These are phyloP conservation scores for Cataglyphis rosenhaueri DNA, from an alignment of 2,888 invertebrate genomes.

Conservation along the genomic window DNA sequence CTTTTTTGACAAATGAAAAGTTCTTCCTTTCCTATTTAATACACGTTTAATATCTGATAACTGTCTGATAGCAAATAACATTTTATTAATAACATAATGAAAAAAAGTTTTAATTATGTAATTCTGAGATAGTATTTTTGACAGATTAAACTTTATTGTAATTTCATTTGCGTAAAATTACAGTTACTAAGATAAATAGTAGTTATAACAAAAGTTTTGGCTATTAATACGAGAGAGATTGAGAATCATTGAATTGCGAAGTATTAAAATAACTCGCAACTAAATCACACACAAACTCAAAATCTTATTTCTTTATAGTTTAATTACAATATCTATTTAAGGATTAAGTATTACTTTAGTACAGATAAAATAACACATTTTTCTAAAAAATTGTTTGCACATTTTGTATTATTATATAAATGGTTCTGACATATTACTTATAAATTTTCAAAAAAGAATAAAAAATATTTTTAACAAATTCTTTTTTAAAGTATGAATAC, in stretches of 20 bases:
- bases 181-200: constrained; percentile 25
- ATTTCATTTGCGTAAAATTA: constrained; percentile 35
- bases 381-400: background rate
- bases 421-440: background rate
- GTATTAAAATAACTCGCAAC: constrained; percentile 5
- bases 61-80: background rate
- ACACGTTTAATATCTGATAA: background rate
- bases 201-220: constrained; percentile 39
- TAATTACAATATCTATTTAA: constrained; percentile 13
- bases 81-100: background rate
- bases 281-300: background rate
- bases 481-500: background rate
- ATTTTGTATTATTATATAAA: background rate
- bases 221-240: constrained; percentile 22
- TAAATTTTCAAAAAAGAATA: background rate
- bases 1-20: background rate
- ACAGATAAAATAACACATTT: background rate
- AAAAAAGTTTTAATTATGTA: constrained; percentile 10
- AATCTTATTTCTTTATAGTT: constrained; percentile 13
- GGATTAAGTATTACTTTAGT: background rate
- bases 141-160: constrained; percentile 59
- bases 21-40: background rate
- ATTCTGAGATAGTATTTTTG: constrained; percentile 47
- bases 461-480: background rate
- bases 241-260: constrained; percentile 25